phyloP scores from a whole-genome alignment of 37 sponge, comb jelly and placozoan genomes.

The Tethya wilhelma region DNA sequence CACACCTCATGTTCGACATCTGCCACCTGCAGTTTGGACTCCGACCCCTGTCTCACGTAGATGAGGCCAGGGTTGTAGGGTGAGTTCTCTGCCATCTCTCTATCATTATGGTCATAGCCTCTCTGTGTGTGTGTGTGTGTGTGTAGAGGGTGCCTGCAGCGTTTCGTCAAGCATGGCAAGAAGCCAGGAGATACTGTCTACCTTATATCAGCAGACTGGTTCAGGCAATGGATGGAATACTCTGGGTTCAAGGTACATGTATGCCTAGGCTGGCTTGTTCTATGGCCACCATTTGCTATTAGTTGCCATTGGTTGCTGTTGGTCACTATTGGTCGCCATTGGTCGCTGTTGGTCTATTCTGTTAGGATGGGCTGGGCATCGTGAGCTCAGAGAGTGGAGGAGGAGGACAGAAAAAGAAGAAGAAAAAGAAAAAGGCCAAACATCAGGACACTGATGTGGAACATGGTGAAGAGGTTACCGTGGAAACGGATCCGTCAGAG shows the following conservation, averaged over 20 bases:
- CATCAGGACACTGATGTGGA: neutral
- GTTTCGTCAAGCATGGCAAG: conserved; percentile 33
- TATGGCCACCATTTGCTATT: neutral
- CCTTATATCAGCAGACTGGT: conserved; percentile 73
- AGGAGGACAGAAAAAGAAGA: conserved; percentile 30
- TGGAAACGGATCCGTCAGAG: neutral
- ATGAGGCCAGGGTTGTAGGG: conserved; percentile 72
- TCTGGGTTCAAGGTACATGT: conserved; percentile 53
- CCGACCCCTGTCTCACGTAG: conserved; percentile 30
- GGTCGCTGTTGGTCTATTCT: neutral
- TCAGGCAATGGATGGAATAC: conserved; percentile 64
- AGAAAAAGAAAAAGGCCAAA: neutral
- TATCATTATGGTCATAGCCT: neutral
- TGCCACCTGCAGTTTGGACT: conserved; percentile 78
- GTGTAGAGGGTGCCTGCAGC: conserved; percentile 66
- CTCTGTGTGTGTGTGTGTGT: neutral
- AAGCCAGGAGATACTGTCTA: conserved; percentile 71
- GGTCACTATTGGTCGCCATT: neutral
- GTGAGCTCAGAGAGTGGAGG: neutral
- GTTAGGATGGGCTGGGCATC: neutral
- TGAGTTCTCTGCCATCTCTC: conserved; percentile 41
- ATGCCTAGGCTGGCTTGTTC: neutral
- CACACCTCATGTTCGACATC: conserved; percentile 51
- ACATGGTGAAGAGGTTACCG: neutral
- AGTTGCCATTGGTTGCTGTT: neutral